These are phyloP conservation scores for Mimas tiliae DNA, from an alignment of 2,888 invertebrate genomes.

Conservation along the genomic window DNA sequence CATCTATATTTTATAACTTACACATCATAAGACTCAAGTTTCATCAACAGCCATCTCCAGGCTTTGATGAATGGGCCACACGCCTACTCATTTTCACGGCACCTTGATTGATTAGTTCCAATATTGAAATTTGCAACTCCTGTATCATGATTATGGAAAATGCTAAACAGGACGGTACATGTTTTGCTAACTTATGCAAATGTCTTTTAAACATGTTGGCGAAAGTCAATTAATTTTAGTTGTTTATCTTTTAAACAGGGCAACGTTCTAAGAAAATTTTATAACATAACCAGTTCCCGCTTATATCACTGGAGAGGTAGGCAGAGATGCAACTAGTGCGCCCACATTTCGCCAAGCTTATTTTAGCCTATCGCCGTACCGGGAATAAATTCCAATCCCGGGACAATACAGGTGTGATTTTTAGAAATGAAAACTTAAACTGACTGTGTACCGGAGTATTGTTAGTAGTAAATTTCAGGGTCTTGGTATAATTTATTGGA, in stretches of 20 bases:
- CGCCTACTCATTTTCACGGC: constrained; percentile 57
- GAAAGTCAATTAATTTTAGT: constrained; percentile 1
- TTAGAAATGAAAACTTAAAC: too few relatives aligned
- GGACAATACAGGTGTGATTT: too few relatives aligned
- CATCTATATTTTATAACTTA: constrained; percentile 5
- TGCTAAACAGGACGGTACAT: constrained; percentile 39
- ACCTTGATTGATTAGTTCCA: constrained; percentile 70
- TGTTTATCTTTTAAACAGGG: background rate
- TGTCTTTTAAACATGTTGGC: background rate
- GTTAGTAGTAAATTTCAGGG: too few relatives aligned
- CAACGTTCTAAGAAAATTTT: background rate
- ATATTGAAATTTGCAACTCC: constrained; percentile 67
- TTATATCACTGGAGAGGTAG: too few relatives aligned
- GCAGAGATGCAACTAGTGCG: too few relatives aligned
- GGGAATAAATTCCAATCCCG: too few relatives aligned
- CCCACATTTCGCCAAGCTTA: too few relatives aligned
- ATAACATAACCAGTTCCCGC: too few relatives aligned
- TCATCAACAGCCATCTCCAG: constrained; percentile 33
- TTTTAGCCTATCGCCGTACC: too few relatives aligned
- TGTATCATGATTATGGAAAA: constrained; percentile 51
- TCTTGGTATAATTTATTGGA: too few relatives aligned
- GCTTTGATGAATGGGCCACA: constrained; percentile 46
- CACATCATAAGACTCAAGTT: constrained; percentile 26
- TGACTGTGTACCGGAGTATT: too few relatives aligned
- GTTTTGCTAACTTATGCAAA: constrained; percentile 13